phyloP scores from a whole-genome alignment of 2,888 invertebrate genomes.

The Ormyrus rosae region DNA sequence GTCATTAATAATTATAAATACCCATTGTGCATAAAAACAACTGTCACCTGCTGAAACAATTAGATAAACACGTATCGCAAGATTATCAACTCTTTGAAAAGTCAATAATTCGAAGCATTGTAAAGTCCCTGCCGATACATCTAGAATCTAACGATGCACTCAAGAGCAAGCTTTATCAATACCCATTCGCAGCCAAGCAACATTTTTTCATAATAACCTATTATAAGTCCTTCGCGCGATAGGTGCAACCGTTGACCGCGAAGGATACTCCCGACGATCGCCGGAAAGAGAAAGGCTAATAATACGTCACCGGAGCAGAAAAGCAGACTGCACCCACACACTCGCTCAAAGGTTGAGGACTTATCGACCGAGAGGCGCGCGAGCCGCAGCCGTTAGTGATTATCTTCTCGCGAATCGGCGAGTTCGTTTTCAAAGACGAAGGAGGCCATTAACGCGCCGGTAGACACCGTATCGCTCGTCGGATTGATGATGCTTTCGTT shows the following conservation, averaged over 20 bases:
- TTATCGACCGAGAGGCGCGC: constrained; percentile 27
- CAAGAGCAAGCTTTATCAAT: too few relatives aligned
- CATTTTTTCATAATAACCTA: too few relatives aligned
- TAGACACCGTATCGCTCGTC: constrained; percentile 5
- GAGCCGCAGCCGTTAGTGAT: constrained; percentile 24
- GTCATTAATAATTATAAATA: too few relatives aligned
- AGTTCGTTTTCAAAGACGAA: constrained; percentile 18
- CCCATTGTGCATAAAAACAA: too few relatives aligned
- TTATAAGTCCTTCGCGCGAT: too few relatives aligned
- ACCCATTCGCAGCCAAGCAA: too few relatives aligned
- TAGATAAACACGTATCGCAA: too few relatives aligned
- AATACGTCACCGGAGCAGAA: background rate
- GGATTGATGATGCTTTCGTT: constrained; percentile 15
- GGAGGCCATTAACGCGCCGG: constrained; percentile 5
- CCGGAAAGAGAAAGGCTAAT: constrained; percentile 33
- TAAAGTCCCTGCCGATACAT: too few relatives aligned
- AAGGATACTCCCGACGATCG: background rate
- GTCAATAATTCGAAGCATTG: too few relatives aligned
- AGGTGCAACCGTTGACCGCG: background rate
- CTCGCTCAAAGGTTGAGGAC: constrained; percentile 23
- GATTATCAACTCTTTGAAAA: too few relatives aligned
- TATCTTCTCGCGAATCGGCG: constrained; percentile 34
- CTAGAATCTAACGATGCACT: too few relatives aligned
- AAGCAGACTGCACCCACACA: background rate
- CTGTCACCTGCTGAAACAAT: too few relatives aligned